Base-by-base conservation (phyloP, 1,140 invertebrate genomes). In the Chrysopa pallens region DNA sequence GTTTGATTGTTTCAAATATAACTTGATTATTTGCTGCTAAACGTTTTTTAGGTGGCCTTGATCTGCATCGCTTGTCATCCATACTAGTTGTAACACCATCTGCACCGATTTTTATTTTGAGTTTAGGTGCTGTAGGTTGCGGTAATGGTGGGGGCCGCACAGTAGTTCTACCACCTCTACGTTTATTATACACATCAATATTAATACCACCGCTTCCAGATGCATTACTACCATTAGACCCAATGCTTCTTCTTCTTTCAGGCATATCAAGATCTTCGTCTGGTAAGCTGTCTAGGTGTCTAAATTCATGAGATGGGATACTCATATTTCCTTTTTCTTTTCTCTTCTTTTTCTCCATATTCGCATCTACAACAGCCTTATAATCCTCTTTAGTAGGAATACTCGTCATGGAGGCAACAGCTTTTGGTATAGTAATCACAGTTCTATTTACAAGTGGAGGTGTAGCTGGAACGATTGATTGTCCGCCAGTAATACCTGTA, bases 341-440 rank as follows among this genome's bases (percentile, higher is more conserved):
- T 6, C 73, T 65, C 28, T 78, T 69, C 50, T 81, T 80, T 58
- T 80, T 78, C 52, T 78, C 71, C 43, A 71, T 68, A 31, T 74
- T 74, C 4, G 70, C 68, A 44, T 76, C 73, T 8, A 73, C 69
- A 29, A 73, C 69, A 1, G 61, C 64, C 51, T 80, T 76, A 54
- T 87, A 87, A 53, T 88, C 84, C 48, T 87, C 84, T 49, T 79
- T 71, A 0, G 82, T 85, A 0, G 83, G 83, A 52, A 86, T 84
- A 23, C 73, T 78, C 0, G 80, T 83, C 78, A 87, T 84, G 1
- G 83, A 86, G 1, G 82, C 80, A 1, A 87, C 82, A 1, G 84
- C 84, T 62, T 87, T 87, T 0, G 84, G 84, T 49, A 87, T 85
- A 0, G 81, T 84, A 35, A 86, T 84, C 4, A 81, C 74, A 9